Evolutionary conservation across 2,797 vertebrate genomes (phyloP).

Genomic region (Gallinago solitaria): DNA sequence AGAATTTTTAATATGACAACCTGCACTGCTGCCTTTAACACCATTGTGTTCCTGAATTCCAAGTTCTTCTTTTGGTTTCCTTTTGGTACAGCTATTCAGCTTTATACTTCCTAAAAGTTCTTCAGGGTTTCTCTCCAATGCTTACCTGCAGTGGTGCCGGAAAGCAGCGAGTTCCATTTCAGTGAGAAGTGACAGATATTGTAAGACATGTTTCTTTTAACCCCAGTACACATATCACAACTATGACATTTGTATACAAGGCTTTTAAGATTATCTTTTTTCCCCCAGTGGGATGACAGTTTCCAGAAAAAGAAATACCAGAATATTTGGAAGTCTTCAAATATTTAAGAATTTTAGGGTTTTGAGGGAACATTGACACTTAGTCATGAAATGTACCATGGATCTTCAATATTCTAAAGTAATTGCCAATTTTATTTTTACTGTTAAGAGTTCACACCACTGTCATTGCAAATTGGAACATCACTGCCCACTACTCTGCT

Average conservation of each 20-base stretch:
- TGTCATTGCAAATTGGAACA: neutral
- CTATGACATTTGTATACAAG: neutral
- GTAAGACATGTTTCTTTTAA: neutral
- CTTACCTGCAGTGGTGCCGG: neutral
- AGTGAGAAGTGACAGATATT: neutral
- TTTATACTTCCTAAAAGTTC: neutral
- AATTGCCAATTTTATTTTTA: neutral
- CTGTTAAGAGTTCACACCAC: neutral
- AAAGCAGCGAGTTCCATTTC: neutral
- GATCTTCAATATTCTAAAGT: neutral
- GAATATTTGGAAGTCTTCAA: neutral
- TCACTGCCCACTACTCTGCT: neutral
- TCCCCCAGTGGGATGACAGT: neutral
- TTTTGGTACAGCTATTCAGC: neutral
- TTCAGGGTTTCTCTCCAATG: neutral
- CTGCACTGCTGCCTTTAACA: neutral
- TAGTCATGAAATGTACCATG: neutral
- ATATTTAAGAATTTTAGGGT: neutral
- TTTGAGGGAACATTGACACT: neutral
- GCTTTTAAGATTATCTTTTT: neutral
- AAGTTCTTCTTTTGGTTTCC: neutral
- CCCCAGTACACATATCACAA: fast-evolving
- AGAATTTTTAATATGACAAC: neutral
- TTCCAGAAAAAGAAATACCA: neutral
- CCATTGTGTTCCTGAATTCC: neutral